Evolutionary conservation across 2,888 invertebrate species (phyloP).

Genomic region (Stegana nigrithorax): DNA sequence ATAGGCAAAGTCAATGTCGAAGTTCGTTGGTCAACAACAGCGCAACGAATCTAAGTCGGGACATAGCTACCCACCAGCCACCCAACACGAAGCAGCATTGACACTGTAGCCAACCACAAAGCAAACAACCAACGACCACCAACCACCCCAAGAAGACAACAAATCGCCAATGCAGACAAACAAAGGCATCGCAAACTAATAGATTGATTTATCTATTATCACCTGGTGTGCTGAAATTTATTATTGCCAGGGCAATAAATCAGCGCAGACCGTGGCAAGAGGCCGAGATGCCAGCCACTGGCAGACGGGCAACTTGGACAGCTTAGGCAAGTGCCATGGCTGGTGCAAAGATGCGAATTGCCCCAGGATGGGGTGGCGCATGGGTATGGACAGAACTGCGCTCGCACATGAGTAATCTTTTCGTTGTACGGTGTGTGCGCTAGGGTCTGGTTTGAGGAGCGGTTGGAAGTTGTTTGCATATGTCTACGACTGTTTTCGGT

Average conservation of each 20-base stretch:
- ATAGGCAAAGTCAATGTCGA: conserved; percentile 6
- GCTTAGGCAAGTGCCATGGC: conserved; percentile 37
- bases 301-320: neutral
- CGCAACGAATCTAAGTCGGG: no score
- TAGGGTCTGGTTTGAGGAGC: neutral
- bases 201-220: conserved; percentile 65
- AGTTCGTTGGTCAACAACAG: conserved; percentile 34
- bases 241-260: conserved; percentile 61
- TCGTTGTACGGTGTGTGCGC: neutral
- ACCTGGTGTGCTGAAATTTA: conserved; percentile 68
- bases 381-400: neutral
- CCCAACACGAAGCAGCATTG: conserved; percentile 9
- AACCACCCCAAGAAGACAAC: conserved; percentile 21
- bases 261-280: conserved; percentile 35
- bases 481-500: conserved; percentile 41
- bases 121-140: conserved; percentile 14
- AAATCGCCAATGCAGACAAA: conserved; percentile 47
- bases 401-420: conserved; percentile 14
- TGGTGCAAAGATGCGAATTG: no score
- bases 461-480: no score
- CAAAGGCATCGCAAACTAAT: conserved; percentile 65
- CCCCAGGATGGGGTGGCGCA: conserved; percentile 44
- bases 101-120: neutral
- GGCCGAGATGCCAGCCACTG: no score
- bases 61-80: neutral